Conservation (phyloP, 2,888 invertebrate species). For the Andrena haemorrhoa region DNA sequence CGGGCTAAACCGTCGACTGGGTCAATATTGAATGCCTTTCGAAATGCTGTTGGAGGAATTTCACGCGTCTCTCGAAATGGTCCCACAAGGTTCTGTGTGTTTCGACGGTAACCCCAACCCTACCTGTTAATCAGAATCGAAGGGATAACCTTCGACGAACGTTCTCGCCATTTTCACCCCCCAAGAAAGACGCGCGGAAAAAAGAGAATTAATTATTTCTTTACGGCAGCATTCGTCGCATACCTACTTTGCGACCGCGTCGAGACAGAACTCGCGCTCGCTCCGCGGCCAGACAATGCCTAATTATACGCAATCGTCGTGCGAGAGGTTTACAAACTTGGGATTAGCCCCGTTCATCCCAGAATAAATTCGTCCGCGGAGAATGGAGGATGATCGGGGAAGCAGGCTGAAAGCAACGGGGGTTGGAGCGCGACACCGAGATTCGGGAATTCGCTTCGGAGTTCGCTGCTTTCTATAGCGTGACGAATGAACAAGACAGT, state of each 20-base stretch:
- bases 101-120: neutral
- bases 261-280: constrained; percentile 21
- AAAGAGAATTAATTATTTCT: constrained; percentile 14
- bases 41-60: constrained; percentile 44
- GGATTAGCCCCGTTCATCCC: constrained; percentile 46
- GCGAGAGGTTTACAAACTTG: constrained; percentile 53
- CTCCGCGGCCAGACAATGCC: constrained; percentile 42
- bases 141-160: neutral
- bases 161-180: neutral
- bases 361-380: constrained; percentile 49
- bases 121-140: neutral
- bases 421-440: constrained; percentile 28
- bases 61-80: neutral
- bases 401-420: constrained; percentile 20
- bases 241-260: constrained; percentile 20
- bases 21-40: constrained; percentile 60
- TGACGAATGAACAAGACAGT: constrained; percentile 78
- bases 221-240: constrained; percentile 7
- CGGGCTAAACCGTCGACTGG: constrained; percentile 57
- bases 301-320: constrained; percentile 61
- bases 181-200: neutral
- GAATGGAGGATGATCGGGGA: constrained; percentile 32
- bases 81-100: neutral
- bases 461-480: constrained; percentile 65
- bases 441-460: constrained; percentile 56